Conservation (phyloP, 2,888 invertebrate species). For the Coremacera marginata region DNA sequence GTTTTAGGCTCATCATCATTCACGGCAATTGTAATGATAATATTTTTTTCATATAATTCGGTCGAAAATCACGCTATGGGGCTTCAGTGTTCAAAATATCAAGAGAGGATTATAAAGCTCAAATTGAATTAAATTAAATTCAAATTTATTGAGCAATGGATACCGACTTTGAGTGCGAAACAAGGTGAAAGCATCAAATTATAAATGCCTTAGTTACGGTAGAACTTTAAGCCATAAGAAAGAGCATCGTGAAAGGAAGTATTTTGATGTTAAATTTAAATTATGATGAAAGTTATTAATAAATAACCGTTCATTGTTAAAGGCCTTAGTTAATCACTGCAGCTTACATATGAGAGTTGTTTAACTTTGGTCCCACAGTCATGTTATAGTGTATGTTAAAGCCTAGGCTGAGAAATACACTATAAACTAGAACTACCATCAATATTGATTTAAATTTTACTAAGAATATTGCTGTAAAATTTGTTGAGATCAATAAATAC, state of each 20-base stretch:
- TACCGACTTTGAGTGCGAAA: neutral
- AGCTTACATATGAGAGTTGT: too few relatives aligned
- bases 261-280: neutral
- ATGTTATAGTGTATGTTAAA: too few relatives aligned
- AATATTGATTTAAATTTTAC: too few relatives aligned
- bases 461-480: too few relatives aligned
- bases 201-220: neutral
- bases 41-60: conserved; percentile 61
- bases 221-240: neutral
- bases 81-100: conserved; percentile 26
- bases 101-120: conserved; percentile 56
- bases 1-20: neutral
- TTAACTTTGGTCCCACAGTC: too few relatives aligned
- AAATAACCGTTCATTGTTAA: too few relatives aligned
- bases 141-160: conserved; percentile 61
- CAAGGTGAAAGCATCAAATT: conserved; percentile 8
- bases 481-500: too few relatives aligned
- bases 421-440: too few relatives aligned
- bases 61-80: conserved; percentile 64
- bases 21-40: conserved; percentile 53
- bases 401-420: too few relatives aligned
- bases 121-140: conserved; percentile 68
- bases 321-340: too few relatives aligned
- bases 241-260: neutral
- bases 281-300: too few relatives aligned